These are phyloP conservation scores for Caenorhabditis afra DNA, from an alignment of 2,888 invertebrate species.

Conservation along the genomic window DNA sequence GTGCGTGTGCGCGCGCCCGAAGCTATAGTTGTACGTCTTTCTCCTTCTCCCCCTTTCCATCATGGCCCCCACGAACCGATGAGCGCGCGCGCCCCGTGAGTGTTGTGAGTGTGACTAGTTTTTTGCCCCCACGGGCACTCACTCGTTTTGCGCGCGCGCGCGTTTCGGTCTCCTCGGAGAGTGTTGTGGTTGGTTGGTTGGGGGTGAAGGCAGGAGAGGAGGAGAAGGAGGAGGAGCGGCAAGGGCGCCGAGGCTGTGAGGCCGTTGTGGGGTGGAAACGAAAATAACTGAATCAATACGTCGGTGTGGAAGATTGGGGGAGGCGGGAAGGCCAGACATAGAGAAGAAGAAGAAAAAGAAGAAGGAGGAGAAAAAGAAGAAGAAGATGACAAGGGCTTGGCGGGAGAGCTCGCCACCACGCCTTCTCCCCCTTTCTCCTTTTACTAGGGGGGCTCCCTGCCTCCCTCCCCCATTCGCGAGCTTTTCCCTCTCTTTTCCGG, in stretches of 20 bases:
- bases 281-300: slow-evolving; percentile 64
- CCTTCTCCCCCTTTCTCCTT: slow-evolving; percentile 37
- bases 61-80: slow-evolving; percentile 2
- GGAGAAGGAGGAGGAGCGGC: slow-evolving; percentile 12
- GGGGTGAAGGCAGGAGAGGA: neutral
- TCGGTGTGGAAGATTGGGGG: slow-evolving; percentile 28
- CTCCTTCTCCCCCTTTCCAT: neutral
- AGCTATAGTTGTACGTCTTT: neutral
- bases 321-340: slow-evolving; percentile 8
- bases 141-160: neutral
- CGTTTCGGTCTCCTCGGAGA: neutral
- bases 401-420: slow-evolving; percentile 13
- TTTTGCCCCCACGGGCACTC: slow-evolving; percentile 15
- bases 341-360: neutral
- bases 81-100: slow-evolving; percentile 14
- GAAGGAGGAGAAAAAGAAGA: neutral
- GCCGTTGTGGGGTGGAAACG: slow-evolving; percentile 23
- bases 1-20: slow-evolving; percentile 2
- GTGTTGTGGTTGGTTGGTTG: neutral
- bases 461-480: slow-evolving; percentile 5
- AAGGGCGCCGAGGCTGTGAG: slow-evolving; percentile 19
- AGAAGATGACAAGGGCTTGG: slow-evolving; percentile 24
- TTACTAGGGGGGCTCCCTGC: slow-evolving; percentile 31
- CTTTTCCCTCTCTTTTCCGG: slow-evolving; percentile 43
- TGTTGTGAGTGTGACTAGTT: slow-evolving; percentile 23